Evolutionary conservation across 1,140 invertebrate genomes (phyloP).

Genomic region (Wiebesia pumilae): DNA sequence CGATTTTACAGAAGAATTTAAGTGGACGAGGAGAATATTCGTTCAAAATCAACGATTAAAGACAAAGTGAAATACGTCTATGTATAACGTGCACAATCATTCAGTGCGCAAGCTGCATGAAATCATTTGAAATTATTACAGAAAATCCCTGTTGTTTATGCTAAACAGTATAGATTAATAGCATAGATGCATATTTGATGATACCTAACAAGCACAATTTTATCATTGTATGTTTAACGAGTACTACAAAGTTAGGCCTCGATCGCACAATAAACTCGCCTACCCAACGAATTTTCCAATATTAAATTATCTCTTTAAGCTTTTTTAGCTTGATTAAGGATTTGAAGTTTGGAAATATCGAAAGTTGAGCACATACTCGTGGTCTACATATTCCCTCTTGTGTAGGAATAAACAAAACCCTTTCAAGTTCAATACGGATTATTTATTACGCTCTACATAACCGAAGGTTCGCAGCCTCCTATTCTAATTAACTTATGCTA

Average conservation of each 20-base stretch:
- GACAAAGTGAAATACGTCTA: background rate
- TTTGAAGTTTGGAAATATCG: too few species aligned
- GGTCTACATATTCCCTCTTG: background rate
- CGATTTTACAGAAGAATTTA: background rate
- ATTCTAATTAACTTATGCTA: slow-evolving; percentile 35
- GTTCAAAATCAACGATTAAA: background rate
- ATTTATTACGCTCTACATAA: background rate
- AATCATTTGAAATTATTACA: background rate
- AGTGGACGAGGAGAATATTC: background rate
- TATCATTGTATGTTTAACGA: background rate
- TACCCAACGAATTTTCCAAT: too few species aligned
- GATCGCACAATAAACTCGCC: background rate
- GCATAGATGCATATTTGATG: too few species aligned
- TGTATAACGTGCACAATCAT: background rate
- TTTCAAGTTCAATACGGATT: slow-evolving; percentile 19
- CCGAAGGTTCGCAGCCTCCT: background rate
- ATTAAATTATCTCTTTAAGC: too few species aligned
- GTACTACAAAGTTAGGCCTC: background rate
- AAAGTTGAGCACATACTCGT: background rate
- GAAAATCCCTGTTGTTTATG: too few species aligned
- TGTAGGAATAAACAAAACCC: background rate
- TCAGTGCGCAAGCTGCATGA: too few species aligned
- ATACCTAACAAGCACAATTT: background rate
- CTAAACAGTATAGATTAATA: too few species aligned
- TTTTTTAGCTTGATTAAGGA: too few species aligned